A percentile compares a stretch with the other conserved stretches of the same genome.
These are phyloP conservation scores for Pipa parva DNA, from an alignment of 2,113 vertebrate species.

Conservation along the genomic window DNA sequence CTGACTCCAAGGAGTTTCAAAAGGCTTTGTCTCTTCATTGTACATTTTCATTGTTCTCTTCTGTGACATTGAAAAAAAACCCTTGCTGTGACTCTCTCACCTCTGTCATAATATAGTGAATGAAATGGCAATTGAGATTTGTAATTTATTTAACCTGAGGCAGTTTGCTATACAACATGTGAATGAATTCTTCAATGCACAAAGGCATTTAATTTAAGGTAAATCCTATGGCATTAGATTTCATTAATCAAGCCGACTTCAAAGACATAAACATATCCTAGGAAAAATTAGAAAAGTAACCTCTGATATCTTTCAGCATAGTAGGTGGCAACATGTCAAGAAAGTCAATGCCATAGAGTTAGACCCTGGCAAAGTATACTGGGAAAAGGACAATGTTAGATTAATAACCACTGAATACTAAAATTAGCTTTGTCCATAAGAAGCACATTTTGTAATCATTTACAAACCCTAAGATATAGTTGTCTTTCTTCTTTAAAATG, in stretches of 20 bases:
- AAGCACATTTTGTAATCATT: too few relatives aligned
- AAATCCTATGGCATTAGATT: constrained; percentile 26
- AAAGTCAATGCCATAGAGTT: neutral
- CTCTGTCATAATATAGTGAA: constrained; percentile 8
- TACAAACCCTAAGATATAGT: too few relatives aligned
- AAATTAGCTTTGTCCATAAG: too few relatives aligned
- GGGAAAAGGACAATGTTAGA: too few relatives aligned
- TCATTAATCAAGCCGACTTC: constrained; percentile 32
- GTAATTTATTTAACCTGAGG: constrained; percentile 18
- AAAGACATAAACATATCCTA: constrained; percentile 17
- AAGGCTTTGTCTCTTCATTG: constrained; percentile 14
- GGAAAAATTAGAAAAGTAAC: constrained; percentile 5
- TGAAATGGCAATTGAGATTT: constrained; percentile 18
- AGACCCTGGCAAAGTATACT: too few relatives aligned
- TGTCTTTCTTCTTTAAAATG: too few relatives aligned
- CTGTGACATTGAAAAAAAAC: constrained; percentile 7
- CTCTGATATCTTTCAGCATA: constrained; percentile 19
- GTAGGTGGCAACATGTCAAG: constrained; percentile 30
- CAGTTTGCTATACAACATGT: constrained; percentile 8
- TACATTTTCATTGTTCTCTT: constrained; percentile 3
- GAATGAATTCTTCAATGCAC: constrained; percentile 13
- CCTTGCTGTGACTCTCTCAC: constrained; percentile 12
- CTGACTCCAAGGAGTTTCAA: constrained; percentile 12
- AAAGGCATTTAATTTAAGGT: constrained; percentile 20
- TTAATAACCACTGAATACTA: too few relatives aligned